A percentile compares a stretch with the other conserved stretches of the same genome.
These are phyloP conservation scores for Pangasius sanitwongsei DNA, from an alignment of 2,797 vertebrate genomes.

Conservation along the genomic window DNA sequence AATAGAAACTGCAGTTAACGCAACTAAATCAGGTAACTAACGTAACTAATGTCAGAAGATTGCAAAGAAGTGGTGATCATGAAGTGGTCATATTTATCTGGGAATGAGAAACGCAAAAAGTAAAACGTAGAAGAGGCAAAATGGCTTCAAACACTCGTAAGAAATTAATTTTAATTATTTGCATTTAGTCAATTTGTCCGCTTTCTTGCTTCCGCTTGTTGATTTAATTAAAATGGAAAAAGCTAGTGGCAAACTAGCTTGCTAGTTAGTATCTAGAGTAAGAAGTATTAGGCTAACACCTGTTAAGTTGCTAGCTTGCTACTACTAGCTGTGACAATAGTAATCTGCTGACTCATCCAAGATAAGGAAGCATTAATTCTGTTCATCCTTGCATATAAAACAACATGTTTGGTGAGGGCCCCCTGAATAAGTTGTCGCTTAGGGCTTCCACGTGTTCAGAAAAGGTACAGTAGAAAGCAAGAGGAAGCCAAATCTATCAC, in stretches of 20 bases:
- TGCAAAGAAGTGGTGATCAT: neutral
- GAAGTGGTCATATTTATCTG: neutral
- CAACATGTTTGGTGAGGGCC: neutral
- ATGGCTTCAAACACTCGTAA: neutral
- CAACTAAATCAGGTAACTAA: neutral
- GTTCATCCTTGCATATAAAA: neutral
- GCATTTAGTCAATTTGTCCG: neutral
- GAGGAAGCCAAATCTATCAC: too few species aligned
- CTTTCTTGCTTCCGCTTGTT: neutral
- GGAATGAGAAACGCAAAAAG: neutral
- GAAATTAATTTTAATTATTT: neutral
- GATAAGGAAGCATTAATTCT: neutral
- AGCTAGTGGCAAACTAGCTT: neutral
- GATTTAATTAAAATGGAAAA: neutral
- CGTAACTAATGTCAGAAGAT: neutral
- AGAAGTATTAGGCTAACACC: neutral
- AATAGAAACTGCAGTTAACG: neutral
- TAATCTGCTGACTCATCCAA: neutral
- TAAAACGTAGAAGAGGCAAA: neutral
- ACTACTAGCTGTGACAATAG: neutral
- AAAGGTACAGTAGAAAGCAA: too few species aligned
- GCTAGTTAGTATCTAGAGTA: neutral
- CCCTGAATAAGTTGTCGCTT: too few species aligned
- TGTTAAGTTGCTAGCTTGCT: neutral
- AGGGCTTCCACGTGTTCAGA: too few species aligned